Base-by-base conservation (phyloP, 2,113 vertebrate genomes). In the Tamias sibiricus region DNA sequence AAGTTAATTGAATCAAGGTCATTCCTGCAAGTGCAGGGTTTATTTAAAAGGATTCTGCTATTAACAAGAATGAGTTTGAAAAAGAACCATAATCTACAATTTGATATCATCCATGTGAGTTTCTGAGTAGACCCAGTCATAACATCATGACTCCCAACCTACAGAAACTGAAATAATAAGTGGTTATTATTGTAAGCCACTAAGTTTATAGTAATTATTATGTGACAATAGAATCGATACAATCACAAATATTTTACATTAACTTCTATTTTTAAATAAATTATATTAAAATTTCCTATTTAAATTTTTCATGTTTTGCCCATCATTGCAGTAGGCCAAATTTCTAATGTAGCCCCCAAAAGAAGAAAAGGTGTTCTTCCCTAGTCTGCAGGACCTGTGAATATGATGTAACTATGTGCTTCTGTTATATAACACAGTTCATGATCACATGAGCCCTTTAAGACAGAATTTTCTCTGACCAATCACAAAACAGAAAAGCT, bases 161-260 rank as follows among this genome's bases (percentile, higher is more conserved):
- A 42, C 16, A 44, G 30, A 49, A 90, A 86, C 14, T 64, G 42
- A 72, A 54, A 72, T 59, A 90, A 83, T 40, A 82, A 91, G 24
- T 66, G 5, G 1, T 2, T 32, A 69, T 69, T n/a, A 17, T 8
- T 35, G 79, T 81, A 84, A 71, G 42, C 1, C 13, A 57, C 22
- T 64, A 80, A 87, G 10, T 75, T 69, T 47, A 10, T 54, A 93
- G n/a, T 83, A 32, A 84, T 71, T 80, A 81, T 92, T 74, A 90
- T 59, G 22, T 11, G 74, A 54, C 1, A 75, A 16, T 68, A 81
- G 5, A 95, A 96, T 28, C n/a, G 89, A 66, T 54, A 42, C 9
- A 84, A 66, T 77, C 57, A 32, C 59, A 24, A 75, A n/a, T 83
- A 77, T 59, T 82, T 95, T 90, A 13, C 8, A 47, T 69, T 14